Base-by-base conservation (phyloP, 2,113 vertebrate species). In the Apteryx owenii region DNA sequence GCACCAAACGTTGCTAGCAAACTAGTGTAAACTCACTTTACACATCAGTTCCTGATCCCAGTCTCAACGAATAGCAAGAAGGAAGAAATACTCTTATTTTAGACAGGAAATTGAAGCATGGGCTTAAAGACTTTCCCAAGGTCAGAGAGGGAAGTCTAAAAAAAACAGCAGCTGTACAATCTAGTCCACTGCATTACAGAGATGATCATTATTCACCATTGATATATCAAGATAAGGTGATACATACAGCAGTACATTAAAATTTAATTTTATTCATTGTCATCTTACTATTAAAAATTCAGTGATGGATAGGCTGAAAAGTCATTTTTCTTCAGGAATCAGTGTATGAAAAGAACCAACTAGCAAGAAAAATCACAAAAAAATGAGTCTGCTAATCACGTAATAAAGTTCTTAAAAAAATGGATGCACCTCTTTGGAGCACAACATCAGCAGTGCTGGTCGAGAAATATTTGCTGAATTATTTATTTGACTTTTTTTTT, bases 241-340 rank as follows among this genome's bases (percentile, higher is more conserved):
- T 70, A 78, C 40, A n/a, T 22, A n/a, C 44, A 90, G 91, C 54
- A 68, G 19, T 44, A 54, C 56, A 81, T 97, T 84, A 94, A 93
- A 90, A 53, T 77, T 85, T 89, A 31, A 95, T 89, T 95, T 66
- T 76, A 89, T 79, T 92, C 94, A 89, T 61, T 97, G 97, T 96
- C 93, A 97, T 88, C 92, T 86, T 58, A 80, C 38, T 81, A 84
- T 95, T 95, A 97, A 96, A 96, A 92, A 93, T 97, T 96, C 77
- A 96, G 85, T 8, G 36, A 53, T 46, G 48, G 79, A 82, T 58
- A 81, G 66, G 58, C 58, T 84, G 93, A 79, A 88, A 84, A 89
- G 77, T 70, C 3, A 85, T 94, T 97, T 97, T 96, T 97, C 94
- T 90, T 81, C 70, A 73, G 69, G 83, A 92, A 79, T 69, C 51